These are phyloP conservation scores for Psilopogon haemacephalus DNA, from an alignment of 2,113 vertebrate genomes.

Conservation along the genomic window DNA sequence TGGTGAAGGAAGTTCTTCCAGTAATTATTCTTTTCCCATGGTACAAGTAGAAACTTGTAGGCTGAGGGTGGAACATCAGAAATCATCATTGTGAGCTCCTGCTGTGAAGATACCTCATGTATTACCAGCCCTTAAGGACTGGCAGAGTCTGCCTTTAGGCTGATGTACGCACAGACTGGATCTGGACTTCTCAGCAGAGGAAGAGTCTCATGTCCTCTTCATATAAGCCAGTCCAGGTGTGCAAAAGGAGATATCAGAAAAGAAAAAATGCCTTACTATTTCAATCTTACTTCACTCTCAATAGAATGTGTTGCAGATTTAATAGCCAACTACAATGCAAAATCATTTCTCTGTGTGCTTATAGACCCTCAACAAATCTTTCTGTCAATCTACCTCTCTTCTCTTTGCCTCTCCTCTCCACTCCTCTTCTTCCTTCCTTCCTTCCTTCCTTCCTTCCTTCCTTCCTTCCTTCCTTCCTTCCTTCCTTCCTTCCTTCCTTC, in stretches of 20 bases:
- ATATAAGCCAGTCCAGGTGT: neutral
- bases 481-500: no score
- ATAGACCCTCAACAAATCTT: neutral
- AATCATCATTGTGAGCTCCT: no score
- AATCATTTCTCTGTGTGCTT: neutral
- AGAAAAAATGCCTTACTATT: neutral
- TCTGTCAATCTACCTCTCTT: neutral
- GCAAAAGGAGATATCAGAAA: neutral
- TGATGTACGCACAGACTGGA: accelerated
- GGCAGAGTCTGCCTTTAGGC: neutral
- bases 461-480: neutral
- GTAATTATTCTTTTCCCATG: neutral
- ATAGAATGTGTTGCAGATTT: neutral
- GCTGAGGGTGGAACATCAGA: accelerated
- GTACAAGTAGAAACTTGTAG: neutral
- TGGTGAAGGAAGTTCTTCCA: neutral
- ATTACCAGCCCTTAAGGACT: accelerated
- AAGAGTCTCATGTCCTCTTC: neutral
- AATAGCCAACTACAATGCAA: neutral
- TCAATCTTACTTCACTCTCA: neutral
- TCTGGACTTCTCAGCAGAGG: neutral
- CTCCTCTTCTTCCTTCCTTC: neutral
- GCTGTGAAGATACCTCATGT: accelerated
- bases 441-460: no score
- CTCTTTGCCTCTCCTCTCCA: neutral